Evolutionary conservation across 2,113 vertebrate species (phyloP).

Genomic region (Baryphthengus martii): DNA sequence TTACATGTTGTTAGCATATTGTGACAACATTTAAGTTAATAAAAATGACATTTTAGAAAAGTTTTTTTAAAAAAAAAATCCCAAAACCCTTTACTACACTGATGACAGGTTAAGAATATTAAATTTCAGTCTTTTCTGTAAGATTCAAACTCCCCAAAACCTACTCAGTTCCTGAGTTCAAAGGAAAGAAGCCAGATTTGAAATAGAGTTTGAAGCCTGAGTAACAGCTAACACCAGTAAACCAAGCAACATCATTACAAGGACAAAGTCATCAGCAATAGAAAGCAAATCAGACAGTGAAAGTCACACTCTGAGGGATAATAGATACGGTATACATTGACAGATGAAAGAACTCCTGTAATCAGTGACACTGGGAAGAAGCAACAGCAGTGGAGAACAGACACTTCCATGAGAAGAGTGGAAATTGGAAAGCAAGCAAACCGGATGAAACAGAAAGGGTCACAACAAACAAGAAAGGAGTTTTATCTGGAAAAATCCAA

Average conservation of each 20-base stretch:
- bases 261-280: neutral
- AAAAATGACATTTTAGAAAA: neutral
- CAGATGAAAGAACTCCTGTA: neutral
- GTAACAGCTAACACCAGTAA: neutral
- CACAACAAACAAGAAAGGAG: neutral
- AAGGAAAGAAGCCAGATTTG: neutral
- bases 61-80: neutral
- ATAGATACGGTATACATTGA: neutral
- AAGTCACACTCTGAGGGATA: neutral
- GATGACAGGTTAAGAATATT: neutral
- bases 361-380: neutral
- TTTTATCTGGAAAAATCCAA: neutral
- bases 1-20: neutral
- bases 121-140: neutral
- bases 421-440: constrained; percentile 21
- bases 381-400: neutral
- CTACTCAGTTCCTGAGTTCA: neutral
- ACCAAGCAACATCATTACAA: neutral
- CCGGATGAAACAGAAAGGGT: neutral
- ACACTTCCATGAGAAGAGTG: neutral
- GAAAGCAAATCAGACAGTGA: neutral
- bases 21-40: neutral
- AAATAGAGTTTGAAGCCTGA: neutral
- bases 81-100: neutral
- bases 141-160: neutral